phyloP scores from a whole-genome alignment of 2,797 vertebrate species.

The Galaxias olidus region DNA sequence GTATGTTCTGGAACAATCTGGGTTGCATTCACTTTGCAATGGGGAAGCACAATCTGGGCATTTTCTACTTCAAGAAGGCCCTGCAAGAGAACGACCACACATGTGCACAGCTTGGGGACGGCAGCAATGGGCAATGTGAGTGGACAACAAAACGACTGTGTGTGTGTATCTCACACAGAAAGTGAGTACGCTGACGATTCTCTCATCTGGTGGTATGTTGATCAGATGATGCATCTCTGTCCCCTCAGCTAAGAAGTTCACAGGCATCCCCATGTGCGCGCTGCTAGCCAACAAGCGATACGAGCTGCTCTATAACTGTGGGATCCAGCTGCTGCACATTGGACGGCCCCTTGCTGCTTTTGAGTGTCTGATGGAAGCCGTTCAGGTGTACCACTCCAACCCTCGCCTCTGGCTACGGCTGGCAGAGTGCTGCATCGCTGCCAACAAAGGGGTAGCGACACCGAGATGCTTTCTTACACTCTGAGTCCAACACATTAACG shows the following conservation, averaged over 20 bases:
- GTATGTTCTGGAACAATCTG: slow-evolving; percentile 99
- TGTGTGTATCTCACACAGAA: neutral
- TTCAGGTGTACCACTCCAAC: slow-evolving; percentile 96
- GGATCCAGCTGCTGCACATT: slow-evolving; percentile 94
- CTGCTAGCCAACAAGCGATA: slow-evolving; percentile 95
- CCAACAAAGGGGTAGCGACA: slow-evolving; percentile 89
- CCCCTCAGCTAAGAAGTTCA: slow-evolving; percentile 86
- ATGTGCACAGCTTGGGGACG: slow-evolving; percentile 86
- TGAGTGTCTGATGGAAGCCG: slow-evolving; percentile 95
- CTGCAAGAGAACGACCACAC: slow-evolving; percentile 96
- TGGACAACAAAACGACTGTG: neutral
- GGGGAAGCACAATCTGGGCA: slow-evolving; percentile 97
- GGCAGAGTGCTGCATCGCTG: slow-evolving; percentile 96
- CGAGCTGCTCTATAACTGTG: slow-evolving; percentile 95
- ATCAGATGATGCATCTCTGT: neutral
- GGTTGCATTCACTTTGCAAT: slow-evolving; percentile 99
- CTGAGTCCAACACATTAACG: no score
- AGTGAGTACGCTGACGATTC: neutral
- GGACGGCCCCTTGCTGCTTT: slow-evolving; percentile 93
- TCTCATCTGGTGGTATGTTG: neutral
- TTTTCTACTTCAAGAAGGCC: slow-evolving; percentile 99
- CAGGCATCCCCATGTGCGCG: slow-evolving; percentile 94
- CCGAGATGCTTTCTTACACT: no score
- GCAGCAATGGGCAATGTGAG: slow-evolving; percentile 74
- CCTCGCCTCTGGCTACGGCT: slow-evolving; percentile 95